Evolutionary conservation across 1,140 invertebrate species (phyloP).

Genomic region (Platyscapa corneri): DNA sequence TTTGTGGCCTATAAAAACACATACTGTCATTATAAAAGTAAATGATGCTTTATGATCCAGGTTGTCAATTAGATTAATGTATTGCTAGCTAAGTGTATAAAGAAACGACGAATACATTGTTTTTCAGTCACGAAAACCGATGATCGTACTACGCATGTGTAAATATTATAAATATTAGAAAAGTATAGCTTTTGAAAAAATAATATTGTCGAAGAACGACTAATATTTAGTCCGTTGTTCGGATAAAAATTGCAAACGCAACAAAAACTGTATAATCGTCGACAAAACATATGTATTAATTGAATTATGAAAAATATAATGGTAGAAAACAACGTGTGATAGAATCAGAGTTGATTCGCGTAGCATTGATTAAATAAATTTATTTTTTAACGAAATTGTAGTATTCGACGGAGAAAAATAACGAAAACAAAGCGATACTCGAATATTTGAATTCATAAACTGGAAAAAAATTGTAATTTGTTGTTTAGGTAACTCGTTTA

Average conservation of each 20-base stretch:
- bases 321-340: background rate
- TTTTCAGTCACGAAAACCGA: background rate
- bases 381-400: background rate
- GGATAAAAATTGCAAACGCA: background rate
- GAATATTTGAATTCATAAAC: background rate
- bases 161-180: constrained; percentile 40
- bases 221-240: constrained; percentile 20
- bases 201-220: background rate
- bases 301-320: background rate
- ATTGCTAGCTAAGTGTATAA: constrained; percentile 20
- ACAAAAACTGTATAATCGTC: background rate
- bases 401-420: background rate
- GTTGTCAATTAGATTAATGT: constrained; percentile 20
- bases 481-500: background rate
- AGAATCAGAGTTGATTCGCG: background rate
- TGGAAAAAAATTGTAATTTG: background rate
- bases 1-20: background rate
- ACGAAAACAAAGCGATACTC: background rate
- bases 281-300: background rate
- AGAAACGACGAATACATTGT: constrained; percentile 9
- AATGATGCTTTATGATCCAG: background rate
- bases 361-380: background rate
- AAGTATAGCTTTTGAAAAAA: constrained; percentile 3
- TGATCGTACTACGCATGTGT: constrained; percentile 21
- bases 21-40: background rate